Evolutionary conservation across 2,113 vertebrate genomes (phyloP).

Genomic region (Phrynosoma platyrhinos): DNA sequence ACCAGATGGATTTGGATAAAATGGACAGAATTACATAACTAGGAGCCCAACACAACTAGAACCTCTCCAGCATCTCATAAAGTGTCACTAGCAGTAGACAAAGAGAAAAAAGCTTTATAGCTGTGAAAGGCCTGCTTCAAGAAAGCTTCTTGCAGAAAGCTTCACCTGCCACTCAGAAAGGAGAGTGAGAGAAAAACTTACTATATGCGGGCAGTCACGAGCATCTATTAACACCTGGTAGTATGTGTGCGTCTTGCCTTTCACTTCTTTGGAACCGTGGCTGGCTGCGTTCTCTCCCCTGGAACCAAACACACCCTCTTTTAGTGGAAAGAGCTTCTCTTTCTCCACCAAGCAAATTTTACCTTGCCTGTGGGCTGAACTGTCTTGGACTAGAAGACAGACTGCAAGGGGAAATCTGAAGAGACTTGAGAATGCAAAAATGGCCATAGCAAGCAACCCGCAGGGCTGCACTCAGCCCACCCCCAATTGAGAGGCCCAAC

Average conservation of each 20-base stretch:
- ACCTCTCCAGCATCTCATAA: too few species aligned
- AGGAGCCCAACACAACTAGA: too few species aligned
- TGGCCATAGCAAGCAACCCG: too few species aligned
- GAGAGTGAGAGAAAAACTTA: conserved; percentile 74
- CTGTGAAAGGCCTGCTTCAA: not conserved
- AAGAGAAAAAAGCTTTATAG: too few species aligned
- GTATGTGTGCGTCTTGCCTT: conserved; percentile 97
- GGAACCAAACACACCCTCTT: conserved; percentile 16
- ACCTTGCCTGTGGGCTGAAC: not conserved
- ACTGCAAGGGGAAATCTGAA: too few species aligned
- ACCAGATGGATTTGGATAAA: too few species aligned
- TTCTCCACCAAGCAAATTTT: too few species aligned
- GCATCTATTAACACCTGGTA: conserved; percentile 97
- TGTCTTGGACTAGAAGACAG: not conserved
- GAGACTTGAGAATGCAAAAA: too few species aligned
- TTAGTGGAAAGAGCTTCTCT: not conserved
- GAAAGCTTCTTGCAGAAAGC: not conserved
- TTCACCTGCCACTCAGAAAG: fast-evolving
- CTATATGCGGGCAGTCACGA: conserved; percentile 95
- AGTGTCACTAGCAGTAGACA: too few species aligned
- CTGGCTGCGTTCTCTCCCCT: conserved; percentile 82
- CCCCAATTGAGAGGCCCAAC: too few species aligned
- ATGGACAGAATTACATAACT: too few species aligned
- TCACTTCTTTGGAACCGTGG: conserved; percentile 95
- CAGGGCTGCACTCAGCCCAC: too few species aligned